Percentiles rank a stretch among this genome's conserved stretches.
These are phyloP conservation scores for Prenolepis imparis DNA, from an alignment of 2,888 invertebrate genomes.

Conservation along the genomic window DNA sequence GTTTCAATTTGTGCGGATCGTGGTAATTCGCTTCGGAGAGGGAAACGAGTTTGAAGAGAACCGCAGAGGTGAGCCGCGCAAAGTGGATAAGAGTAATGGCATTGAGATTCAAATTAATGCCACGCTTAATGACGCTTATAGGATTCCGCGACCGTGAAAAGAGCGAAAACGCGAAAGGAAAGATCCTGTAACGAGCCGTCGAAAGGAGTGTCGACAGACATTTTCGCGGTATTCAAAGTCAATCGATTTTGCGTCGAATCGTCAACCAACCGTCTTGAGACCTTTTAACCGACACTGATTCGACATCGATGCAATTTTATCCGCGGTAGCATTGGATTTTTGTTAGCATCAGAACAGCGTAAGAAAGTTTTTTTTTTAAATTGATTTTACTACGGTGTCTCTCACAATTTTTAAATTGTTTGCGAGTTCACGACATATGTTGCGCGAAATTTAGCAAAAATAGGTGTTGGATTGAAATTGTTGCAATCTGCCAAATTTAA, in stretches of 20 bases:
- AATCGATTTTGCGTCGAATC: constrained; percentile 30
- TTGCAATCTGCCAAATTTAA: constrained; percentile 32
- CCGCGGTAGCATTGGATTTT: background rate
- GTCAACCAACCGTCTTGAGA: background rate
- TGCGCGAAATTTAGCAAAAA: constrained; percentile 1
- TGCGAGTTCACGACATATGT: background rate
- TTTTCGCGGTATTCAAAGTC: background rate
- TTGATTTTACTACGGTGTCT: background rate
- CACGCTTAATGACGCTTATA: constrained; percentile 69
- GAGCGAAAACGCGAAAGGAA: constrained; percentile 9
- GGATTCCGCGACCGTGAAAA: constrained; percentile 48
- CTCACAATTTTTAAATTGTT: constrained; percentile 6
- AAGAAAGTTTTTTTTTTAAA: background rate
- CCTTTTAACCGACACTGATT: background rate
- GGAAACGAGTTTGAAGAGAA: constrained; percentile 26
- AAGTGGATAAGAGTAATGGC: constrained; percentile 59
- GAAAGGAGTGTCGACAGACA: constrained; percentile 12
- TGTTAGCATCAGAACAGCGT: background rate
- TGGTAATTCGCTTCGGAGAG: background rate
- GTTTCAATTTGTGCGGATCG: constrained; percentile 35
- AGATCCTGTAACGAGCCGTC: constrained; percentile 38
- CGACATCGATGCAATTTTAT: background rate
- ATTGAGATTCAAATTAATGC: constrained; percentile 72
- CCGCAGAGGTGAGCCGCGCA: constrained; percentile 22
- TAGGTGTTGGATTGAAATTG: constrained; percentile 17